A percentile compares a stretch with the other conserved stretches of the same genome.
Conservation (phyloP, 2,113 vertebrate genomes). For the Potamarius usumacintae region DNA sequence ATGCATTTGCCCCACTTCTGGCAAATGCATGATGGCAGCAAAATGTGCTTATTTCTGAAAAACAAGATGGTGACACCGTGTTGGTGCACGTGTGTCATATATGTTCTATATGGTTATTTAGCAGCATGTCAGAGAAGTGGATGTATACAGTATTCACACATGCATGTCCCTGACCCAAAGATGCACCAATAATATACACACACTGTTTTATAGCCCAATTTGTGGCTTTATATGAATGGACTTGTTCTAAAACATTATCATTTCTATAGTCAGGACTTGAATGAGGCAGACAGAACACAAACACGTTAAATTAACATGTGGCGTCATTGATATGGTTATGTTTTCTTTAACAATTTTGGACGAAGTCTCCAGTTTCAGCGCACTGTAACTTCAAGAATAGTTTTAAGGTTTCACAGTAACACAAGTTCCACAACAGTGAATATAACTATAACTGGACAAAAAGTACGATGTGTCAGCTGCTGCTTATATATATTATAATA, state of each 20-base stretch:
- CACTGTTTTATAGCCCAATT: too few relatives aligned
- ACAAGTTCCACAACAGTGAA: not conserved
- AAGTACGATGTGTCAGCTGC: not conserved
- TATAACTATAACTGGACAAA: not conserved
- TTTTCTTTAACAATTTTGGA: not conserved
- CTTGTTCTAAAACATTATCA: too few relatives aligned
- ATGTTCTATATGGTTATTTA: slow-evolving; percentile 18
- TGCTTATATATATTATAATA: too few relatives aligned
- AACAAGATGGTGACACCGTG: slow-evolving; percentile 41
- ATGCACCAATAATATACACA: not conserved
- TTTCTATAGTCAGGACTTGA: too few relatives aligned
- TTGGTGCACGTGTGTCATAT: not conserved
- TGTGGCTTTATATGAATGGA: not conserved
- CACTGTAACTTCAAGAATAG: not conserved
- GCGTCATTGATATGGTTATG: not conserved
- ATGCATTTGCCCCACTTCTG: slow-evolving; percentile 59
- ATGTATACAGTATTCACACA: not conserved
- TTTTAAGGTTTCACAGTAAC: not conserved
- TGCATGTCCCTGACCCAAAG: not conserved
- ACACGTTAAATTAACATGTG: too few relatives aligned
- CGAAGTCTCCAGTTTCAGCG: not conserved
- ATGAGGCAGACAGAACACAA: too few relatives aligned
- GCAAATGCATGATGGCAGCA: slow-evolving; percentile 63
- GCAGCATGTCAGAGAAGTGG: slow-evolving; percentile 6
- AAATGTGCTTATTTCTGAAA: slow-evolving; percentile 64